Base-by-base conservation (phyloP, 2,113 vertebrate genomes). In the Melanostigma gelatinosum region DNA sequence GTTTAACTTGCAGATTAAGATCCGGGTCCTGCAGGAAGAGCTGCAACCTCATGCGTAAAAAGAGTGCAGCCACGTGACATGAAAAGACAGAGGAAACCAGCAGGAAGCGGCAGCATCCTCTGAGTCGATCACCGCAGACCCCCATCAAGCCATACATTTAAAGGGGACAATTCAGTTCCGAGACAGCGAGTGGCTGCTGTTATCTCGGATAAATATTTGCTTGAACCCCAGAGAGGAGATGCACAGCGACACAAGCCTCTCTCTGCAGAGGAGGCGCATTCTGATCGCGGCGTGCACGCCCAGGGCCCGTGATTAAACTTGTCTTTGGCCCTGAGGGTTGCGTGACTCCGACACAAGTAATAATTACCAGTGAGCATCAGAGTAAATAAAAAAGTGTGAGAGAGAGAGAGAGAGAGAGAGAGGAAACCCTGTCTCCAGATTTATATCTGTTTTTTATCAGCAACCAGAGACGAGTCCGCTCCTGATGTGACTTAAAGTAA, bases 151-250 rank as follows among this genome's bases (percentile, higher is more conserved):
- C 88, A 88, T 92, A 91, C 85, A 93, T 84, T 1, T 4, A 1
- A 15, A 7, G 50, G 71, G 46, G 86, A 60, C 82, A 86, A 84
- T 91, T 88, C 77, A 87, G 58, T 75, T 81, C 69, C 15, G 72
- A 71, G 68, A 80, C 85, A 84, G 80, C 83, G 70, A 82, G 63
- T 76, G 71, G 68, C 63, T 22, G 52, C 22, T 80, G 86, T 92
- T 95, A 93, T 95, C 94, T 88, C 75, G 62, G 48, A 78, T 90
- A 91, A 94, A 93, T 93, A 92, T 94, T 95, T 90, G 89, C 91
- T 85, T 77, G 60, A 75, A 55, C 55, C 52, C 67, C 13, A 77
- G 60, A 6, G 68, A 57, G 6, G 15, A 24, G 85, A 71, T 87
- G 86, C 88, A 84, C 74, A 52, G 46, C 46, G 15, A 16, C 46